Conservation (phyloP, 2,113 vertebrate genomes). For the Odobenus rosmarus region DNA sequence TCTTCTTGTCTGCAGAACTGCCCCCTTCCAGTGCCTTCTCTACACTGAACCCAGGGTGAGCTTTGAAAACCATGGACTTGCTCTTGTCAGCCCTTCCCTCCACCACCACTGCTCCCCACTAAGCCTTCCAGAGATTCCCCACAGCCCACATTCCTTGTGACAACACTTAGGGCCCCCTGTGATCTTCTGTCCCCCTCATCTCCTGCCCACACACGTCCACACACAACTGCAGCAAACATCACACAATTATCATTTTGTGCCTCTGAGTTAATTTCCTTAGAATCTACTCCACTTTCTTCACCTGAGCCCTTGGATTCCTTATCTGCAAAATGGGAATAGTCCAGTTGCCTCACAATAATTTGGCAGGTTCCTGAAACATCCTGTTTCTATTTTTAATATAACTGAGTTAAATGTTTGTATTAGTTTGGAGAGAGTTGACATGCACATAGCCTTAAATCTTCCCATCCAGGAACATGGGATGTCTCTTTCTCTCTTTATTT, state of each 20-base stretch:
- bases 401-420: not conserved
- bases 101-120: rapidly evolving
- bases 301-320: not conserved
- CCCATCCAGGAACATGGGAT: not conserved
- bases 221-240: not conserved
- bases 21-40: not conserved
- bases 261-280: not conserved
- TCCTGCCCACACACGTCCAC: rapidly evolving
- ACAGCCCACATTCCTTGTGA: not conserved
- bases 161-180: rapidly evolving
- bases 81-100: not conserved
- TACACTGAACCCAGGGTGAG: not conserved
- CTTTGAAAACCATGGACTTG: not conserved
- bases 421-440: not conserved
- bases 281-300: not conserved
- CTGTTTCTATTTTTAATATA: not conserved
- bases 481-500: not conserved
- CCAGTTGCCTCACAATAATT: not conserved
- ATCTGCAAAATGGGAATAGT: not conserved
- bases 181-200: not conserved
- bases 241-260: not conserved
- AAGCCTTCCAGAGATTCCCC: not conserved
- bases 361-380: not conserved
- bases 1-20: not conserved
- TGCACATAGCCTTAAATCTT: not conserved